Evolutionary conservation across 2,888 invertebrate genomes (phyloP).

Genomic region (Automeris io): DNA sequence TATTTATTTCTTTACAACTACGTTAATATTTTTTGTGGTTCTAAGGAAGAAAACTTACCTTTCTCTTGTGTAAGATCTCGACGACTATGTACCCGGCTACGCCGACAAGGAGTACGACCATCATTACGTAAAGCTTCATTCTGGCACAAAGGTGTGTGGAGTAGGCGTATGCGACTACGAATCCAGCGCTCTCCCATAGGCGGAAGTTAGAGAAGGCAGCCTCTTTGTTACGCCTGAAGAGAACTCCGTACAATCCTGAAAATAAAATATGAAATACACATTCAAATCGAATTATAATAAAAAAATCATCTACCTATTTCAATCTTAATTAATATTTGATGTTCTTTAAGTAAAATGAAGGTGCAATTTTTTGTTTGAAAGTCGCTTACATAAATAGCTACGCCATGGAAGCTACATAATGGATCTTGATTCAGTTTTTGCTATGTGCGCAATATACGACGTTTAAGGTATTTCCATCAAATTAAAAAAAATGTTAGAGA

Average conservation of each 20-base stretch:
- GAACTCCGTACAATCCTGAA: constrained; percentile 88
- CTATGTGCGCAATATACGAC: too few relatives aligned
- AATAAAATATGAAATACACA: constrained; percentile 1
- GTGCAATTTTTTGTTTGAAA: too few relatives aligned
- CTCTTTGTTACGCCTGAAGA: constrained; percentile 92
- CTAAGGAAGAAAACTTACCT: constrained; percentile 74
- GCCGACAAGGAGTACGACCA: constrained; percentile 85
- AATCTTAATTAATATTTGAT: too few relatives aligned
- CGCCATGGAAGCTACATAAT: too few relatives aligned
- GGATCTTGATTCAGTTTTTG: too few relatives aligned
- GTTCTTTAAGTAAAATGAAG: too few relatives aligned
- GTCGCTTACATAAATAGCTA: too few relatives aligned
- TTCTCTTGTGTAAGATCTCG: constrained; percentile 88
- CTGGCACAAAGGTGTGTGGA: constrained; percentile 90
- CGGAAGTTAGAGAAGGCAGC: constrained; percentile 95
- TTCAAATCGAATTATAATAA: background rate
- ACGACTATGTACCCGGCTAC: constrained; percentile 87
- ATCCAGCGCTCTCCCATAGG: constrained; percentile 93
- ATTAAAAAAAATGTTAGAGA: too few relatives aligned
- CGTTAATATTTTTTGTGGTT: background rate
- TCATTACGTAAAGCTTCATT: constrained; percentile 90
- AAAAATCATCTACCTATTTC: too few relatives aligned
- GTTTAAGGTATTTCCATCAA: too few relatives aligned
- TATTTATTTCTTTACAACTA: background rate
- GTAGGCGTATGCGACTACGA: constrained; percentile 93